A percentile compares a stretch with the other conserved stretches of the same genome.
These are phyloP conservation scores for Hirudo medicinalis DNA, from an alignment of 1,140 invertebrate genomes.

Conservation along the genomic window DNA sequence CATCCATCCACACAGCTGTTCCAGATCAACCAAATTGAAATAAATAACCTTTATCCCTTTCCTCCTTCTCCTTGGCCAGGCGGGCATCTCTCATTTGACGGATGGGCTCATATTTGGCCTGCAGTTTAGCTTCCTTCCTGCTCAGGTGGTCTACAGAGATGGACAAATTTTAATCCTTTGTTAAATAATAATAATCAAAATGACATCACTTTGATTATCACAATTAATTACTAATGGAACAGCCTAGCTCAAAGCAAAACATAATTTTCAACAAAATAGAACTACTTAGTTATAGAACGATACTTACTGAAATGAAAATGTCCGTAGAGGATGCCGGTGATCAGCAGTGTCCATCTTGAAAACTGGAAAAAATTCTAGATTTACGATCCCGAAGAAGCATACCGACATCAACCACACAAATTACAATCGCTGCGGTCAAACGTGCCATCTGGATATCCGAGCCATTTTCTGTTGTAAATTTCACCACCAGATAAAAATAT, in stretches of 20 bases:
- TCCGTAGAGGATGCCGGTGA: conserved; percentile 1
- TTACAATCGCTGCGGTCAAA: background rate
- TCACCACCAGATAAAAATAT: too few relatives aligned
- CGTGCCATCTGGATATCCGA: too few relatives aligned
- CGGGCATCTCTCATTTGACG: conserved; percentile 14
- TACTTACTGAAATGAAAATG: conserved; percentile 10
- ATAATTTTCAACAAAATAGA: too few relatives aligned
- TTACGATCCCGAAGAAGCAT: background rate
- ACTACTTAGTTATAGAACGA: background rate
- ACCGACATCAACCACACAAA: background rate
- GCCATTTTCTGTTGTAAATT: too few relatives aligned
- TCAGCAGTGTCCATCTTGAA: background rate
- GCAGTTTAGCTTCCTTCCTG: conserved; percentile 13
- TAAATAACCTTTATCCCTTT: conserved; percentile 8
- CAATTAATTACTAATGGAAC: background rate
- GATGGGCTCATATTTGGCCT: conserved; percentile 13
- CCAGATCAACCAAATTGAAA: background rate
- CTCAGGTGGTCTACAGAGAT: background rate
- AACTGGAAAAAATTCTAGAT: background rate
- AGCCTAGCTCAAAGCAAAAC: background rate
- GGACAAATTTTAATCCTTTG: background rate
- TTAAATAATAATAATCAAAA: background rate
- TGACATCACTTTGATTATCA: background rate
- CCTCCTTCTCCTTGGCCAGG: conserved; percentile 8
- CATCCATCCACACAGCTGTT: too few relatives aligned